Evolutionary conservation across 2,797 vertebrate genomes (phyloP), one percentile per base, ranked within the genome.

Genomic region (Arvicola amphibius): DNA sequence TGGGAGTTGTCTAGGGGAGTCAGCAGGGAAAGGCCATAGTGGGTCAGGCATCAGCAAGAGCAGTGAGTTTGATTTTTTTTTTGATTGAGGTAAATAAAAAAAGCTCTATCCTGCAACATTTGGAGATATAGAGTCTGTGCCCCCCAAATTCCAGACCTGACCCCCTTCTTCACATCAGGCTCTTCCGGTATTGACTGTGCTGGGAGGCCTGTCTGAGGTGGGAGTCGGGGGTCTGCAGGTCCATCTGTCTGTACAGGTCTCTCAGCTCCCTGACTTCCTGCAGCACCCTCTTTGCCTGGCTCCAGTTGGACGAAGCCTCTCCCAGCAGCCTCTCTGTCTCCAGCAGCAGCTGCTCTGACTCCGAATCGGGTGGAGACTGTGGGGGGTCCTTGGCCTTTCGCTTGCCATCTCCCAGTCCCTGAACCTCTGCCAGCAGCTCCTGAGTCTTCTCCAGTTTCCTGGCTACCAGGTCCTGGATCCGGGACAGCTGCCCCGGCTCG

Each of bases 361-460:
- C 98, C 21, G 98, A 99, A 91, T 99, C 99, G 17, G 59, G 98
- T 77, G 53, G 98, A 77, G 97, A 93, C 90, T 51, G 65, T 27
- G 97, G 98, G 25, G 98, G 98, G 94, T 98, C 98, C 98, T 98
- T 98, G 93, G 97, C 96, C 98, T 98, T 99, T 17, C 98, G 98
- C 95, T 97, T 98, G 97, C 98, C 98, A 86, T 99, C 99, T 86
- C 99, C 98, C 0, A 98, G 98, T 88, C 98, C 98, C 98, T 98
- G 98, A 91, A 98, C 99, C 97, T 99, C 99, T 0, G 95, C 98
- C 98, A 99, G 99, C 97, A 99, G 98, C 98, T 98, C 98, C 98
- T 99, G 99, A 69, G 99, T 99, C 98, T 98, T 99, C 98, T 99
- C 98, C 97, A 99, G 99, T 98, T 99, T 99, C 98, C 99, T 98